Conservation (phyloP, 2,797 vertebrate species). For the Onychomys arenicola region DNA sequence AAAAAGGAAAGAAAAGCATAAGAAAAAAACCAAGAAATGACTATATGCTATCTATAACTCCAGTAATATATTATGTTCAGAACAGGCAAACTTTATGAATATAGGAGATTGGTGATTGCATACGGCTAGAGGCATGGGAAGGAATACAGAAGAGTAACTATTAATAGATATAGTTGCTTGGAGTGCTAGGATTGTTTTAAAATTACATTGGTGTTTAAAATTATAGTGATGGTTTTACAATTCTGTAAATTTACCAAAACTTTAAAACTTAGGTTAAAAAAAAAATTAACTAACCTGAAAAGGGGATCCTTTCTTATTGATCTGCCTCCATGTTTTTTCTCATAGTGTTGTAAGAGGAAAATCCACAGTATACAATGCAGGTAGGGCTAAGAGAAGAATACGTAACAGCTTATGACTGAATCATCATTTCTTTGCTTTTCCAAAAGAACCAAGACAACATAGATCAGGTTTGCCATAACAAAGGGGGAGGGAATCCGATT, state of each 20-base stretch:
- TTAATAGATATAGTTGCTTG: not conserved
- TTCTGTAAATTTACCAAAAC: not conserved
- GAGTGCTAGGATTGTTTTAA: not conserved
- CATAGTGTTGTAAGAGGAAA: slow-evolving; percentile 92
- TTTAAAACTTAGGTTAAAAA: not conserved
- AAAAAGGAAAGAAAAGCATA: not conserved
- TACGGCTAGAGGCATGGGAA: not conserved
- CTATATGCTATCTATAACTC: not conserved
- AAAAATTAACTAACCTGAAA: slow-evolving; percentile 91
- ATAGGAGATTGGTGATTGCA: not conserved
- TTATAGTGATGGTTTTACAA: not conserved
- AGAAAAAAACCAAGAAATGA: not conserved
- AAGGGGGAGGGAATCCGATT: not conserved
- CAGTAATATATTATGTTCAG: not conserved
- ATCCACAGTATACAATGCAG: slow-evolving; percentile 94
- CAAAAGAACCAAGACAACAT: not conserved
- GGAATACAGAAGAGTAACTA: not conserved
- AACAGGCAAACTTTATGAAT: not conserved
- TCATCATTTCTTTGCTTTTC: not conserved
- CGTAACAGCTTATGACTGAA: not conserved
- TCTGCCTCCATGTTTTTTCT: slow-evolving; percentile 93
- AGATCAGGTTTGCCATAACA: not conserved
- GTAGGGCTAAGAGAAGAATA: slow-evolving; percentile 91
- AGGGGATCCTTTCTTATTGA: slow-evolving; percentile 92
- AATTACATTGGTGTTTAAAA: not conserved